phyloP scores from a whole-genome alignment of 2,888 invertebrate genomes.

The Parnassius smintheus region DNA sequence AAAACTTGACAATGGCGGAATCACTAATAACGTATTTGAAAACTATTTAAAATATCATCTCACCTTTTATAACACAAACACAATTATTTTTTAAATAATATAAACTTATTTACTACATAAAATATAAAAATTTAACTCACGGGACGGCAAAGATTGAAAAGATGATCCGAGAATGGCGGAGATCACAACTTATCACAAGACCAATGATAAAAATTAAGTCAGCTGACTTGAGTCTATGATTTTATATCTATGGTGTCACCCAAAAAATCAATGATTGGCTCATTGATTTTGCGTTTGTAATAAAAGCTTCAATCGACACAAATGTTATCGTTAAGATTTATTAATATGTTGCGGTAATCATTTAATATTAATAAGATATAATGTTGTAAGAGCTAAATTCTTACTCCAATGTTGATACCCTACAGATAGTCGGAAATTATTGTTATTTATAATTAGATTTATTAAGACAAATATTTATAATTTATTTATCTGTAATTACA shows the following conservation, averaged over 20 bases:
- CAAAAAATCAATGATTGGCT: constrained; percentile 2
- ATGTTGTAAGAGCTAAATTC: too few species aligned
- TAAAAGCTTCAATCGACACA: too few species aligned
- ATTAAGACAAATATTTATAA: too few species aligned
- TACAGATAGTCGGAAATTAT: too few species aligned
- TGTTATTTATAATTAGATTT: too few species aligned
- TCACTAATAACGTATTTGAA: constrained; percentile 54
- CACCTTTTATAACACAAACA: constrained; percentile 55
- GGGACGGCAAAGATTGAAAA: constrained; percentile 74
- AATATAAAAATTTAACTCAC: constrained; percentile 69
- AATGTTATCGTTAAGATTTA: too few species aligned
- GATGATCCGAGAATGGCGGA: constrained; percentile 79
- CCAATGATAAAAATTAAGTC: constrained; percentile 79
- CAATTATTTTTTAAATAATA: constrained; percentile 42
- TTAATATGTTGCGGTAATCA: too few species aligned
- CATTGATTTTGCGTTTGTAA: too few species aligned
- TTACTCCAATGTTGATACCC: too few species aligned
- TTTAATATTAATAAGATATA: too few species aligned
- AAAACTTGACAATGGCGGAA: constrained; percentile 46
- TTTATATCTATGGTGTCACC: constrained; percentile 51
- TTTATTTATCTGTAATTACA: too few species aligned
- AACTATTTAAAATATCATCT: constrained; percentile 35
- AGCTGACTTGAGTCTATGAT: constrained; percentile 76
- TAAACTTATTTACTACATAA: constrained; percentile 39
- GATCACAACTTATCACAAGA: constrained; percentile 80